Evolutionary conservation across 2,797 vertebrate genomes (phyloP).

Genomic region (Clarias pachynema): DNA sequence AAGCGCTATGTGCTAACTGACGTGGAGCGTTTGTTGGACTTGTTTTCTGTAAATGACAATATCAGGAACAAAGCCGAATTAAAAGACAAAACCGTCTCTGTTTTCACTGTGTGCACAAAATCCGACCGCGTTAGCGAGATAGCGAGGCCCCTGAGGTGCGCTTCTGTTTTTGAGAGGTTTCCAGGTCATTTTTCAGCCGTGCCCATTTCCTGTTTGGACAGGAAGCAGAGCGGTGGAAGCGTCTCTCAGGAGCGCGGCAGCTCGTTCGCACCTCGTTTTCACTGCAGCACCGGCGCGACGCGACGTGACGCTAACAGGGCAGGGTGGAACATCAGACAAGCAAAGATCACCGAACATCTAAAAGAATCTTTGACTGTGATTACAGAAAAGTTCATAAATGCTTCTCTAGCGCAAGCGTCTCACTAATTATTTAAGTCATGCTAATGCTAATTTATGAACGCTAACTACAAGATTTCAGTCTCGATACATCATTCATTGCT

Average conservation of each 20-base stretch:
- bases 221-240: slow-evolving; percentile 10
- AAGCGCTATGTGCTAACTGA: neutral
- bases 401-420: neutral
- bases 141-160: neutral
- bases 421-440: neutral
- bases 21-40: neutral
- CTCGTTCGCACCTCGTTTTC: slow-evolving; percentile 16
- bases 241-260: neutral
- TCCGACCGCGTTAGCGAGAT: neutral
- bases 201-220: slow-evolving; percentile 64
- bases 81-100: neutral
- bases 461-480: neutral
- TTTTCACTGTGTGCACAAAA: neutral
- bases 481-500: neutral
- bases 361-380: neutral
- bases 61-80: neutral
- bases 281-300: neutral
- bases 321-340: neutral
- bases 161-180: slow-evolving; percentile 30
- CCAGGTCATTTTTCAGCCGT: slow-evolving; percentile 69
- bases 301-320: neutral
- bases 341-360: neutral
- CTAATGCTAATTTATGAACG: neutral
- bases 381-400: neutral
- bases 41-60: neutral